Percentiles rank a stretch among this genome's conserved stretches.
Evolutionary conservation across 2,888 invertebrate species (phyloP).

Genomic region (Perithous albicinctus): DNA sequence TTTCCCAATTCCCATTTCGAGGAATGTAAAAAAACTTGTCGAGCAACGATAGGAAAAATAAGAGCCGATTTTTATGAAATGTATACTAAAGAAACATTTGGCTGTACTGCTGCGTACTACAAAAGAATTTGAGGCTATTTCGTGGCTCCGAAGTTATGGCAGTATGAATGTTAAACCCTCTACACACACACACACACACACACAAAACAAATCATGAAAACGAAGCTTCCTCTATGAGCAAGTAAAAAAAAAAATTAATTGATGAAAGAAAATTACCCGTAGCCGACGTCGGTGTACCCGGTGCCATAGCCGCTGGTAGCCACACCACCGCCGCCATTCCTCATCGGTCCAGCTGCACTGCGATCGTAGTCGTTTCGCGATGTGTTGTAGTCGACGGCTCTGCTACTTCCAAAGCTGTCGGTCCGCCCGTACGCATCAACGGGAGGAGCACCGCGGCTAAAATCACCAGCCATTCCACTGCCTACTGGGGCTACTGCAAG

Average conservation of each 20-base stretch:
- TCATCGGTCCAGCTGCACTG: conserved; percentile 82
- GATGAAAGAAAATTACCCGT: conserved; percentile 69
- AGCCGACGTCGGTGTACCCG: conserved; percentile 82
- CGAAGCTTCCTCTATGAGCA: too few relatives aligned
- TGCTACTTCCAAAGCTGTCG: conserved; percentile 81
- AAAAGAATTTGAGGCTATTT: too few relatives aligned
- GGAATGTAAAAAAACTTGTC: conserved; percentile 69
- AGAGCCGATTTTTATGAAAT: too few relatives aligned
- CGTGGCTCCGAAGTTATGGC: too few relatives aligned
- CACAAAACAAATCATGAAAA: too few relatives aligned
- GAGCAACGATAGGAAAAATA: too few relatives aligned
- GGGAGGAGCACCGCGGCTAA: conserved; percentile 81
- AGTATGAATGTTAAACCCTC: too few relatives aligned
- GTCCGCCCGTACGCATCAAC: conserved; percentile 83
- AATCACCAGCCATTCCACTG: conserved; percentile 82
- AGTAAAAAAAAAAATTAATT: conserved; percentile 17
- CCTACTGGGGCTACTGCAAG: conserved; percentile 71
- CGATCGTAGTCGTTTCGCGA: conserved; percentile 83
- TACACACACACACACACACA: too few relatives aligned
- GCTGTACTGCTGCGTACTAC: too few relatives aligned
- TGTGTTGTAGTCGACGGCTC: conserved; percentile 81
- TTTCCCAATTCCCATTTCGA: conserved; percentile 59
- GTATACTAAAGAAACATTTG: too few relatives aligned
- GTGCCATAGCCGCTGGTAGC: conserved; percentile 80
- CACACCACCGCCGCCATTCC: conserved; percentile 81